phyloP scores from a whole-genome alignment of 1,140 invertebrate genomes.

The Campoletis sonorensis region DNA sequence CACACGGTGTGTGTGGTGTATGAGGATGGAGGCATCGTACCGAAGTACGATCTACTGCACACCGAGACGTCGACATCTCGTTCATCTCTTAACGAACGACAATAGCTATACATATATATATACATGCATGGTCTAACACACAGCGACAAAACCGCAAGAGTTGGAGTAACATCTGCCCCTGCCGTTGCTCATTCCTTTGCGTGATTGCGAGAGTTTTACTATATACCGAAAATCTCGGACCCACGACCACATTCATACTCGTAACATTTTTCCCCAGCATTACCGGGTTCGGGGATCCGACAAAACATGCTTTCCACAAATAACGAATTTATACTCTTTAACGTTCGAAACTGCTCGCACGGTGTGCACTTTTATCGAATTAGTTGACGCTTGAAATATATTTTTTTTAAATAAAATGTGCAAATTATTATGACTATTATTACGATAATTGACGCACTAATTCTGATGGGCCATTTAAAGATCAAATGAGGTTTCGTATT shows the following conservation, averaged over 20 bases:
- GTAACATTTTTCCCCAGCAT: not conserved
- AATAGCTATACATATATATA: not conserved
- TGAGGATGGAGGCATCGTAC: not conserved
- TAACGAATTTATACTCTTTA: no score
- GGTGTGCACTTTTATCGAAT: no score
- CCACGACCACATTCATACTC: not conserved
- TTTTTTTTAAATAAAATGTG: no score
- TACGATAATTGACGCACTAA: no score
- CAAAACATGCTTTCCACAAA: no score
- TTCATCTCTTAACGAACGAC: conserved; percentile 5
- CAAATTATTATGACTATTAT: no score
- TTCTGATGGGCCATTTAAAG: no score
- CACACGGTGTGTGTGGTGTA: not conserved
- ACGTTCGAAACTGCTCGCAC: no score
- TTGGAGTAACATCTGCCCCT: not conserved
- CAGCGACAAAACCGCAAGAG: not conserved
- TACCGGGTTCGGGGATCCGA: no score
- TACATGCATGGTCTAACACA: not conserved
- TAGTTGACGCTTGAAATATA: no score
- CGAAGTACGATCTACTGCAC: not conserved
- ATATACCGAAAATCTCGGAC: not conserved
- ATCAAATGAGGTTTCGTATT: no score
- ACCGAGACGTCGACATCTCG: conserved; percentile 12
- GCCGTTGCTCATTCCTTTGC: not conserved
- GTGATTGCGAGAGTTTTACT: conserved; percentile 4